Conservation (phyloP, 2,888 invertebrate genomes). For the Platycheirus albimanus region DNA sequence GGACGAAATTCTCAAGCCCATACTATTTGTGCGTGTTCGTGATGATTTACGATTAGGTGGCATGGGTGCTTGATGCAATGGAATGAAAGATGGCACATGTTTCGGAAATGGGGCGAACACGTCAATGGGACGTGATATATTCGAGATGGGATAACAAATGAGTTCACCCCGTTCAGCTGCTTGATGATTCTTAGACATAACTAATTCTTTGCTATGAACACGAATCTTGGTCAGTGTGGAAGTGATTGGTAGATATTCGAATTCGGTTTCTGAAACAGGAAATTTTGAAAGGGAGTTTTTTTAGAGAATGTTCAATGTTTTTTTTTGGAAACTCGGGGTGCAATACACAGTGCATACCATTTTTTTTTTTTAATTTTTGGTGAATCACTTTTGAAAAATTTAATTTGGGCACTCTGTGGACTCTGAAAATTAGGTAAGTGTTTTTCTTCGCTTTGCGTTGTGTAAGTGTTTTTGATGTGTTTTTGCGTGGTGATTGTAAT, state of each 20-base stretch:
- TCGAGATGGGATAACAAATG: conserved; percentile 85
- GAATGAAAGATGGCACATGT: conserved; percentile 85
- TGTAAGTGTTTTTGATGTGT: background rate
- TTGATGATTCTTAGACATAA: conserved; percentile 74
- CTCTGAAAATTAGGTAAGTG: conserved; percentile 27
- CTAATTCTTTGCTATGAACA: conserved; percentile 85
- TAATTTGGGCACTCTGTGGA: conserved; percentile 43
- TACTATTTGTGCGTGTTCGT: conserved; percentile 84
- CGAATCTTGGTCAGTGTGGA: conserved; percentile 91
- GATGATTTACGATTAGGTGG: conserved; percentile 92
- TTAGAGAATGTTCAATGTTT: background rate
- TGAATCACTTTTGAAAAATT: background rate
- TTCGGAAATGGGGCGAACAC: conserved; percentile 86
- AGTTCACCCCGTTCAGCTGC: conserved; percentile 83
- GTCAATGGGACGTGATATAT: conserved; percentile 76
- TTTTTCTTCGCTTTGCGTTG: background rate
- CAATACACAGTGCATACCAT: conserved; percentile 59
- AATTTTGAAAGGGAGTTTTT: conserved; percentile 23
- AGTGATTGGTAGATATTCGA: conserved; percentile 92
- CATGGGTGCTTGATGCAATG: conserved; percentile 87
- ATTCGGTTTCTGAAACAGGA: conserved; percentile 87
- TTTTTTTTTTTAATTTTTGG: conserved; percentile 1
- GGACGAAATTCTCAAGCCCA: conserved; percentile 86
- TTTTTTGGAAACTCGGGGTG: conserved; percentile 46
- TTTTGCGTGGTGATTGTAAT: background rate